phyloP scores from a whole-genome alignment of 2,113 vertebrate species.

The Oreochromis aureus region DNA sequence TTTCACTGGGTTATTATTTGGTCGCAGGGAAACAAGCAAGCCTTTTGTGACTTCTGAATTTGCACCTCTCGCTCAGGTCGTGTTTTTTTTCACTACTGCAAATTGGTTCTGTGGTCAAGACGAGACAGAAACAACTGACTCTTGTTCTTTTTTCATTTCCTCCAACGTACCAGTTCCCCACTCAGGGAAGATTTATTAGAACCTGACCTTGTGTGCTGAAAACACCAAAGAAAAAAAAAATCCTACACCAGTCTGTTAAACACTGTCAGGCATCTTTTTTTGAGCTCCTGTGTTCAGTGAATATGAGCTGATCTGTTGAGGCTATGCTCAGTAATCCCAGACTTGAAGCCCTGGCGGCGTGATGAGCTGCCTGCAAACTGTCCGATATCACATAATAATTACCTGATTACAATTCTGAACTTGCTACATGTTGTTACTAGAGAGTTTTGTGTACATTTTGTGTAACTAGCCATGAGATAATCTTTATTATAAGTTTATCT shows the following conservation, averaged over 20 bases:
- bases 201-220: conserved; percentile 13
- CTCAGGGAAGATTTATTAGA: conserved; percentile 2
- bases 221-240: not conserved
- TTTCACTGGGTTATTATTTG: conserved; percentile 13
- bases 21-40: not conserved
- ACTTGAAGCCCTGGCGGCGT: not conserved
- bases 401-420: not conserved
- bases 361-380: conserved; percentile 16
- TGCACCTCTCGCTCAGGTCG: not conserved
- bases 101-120: not conserved
- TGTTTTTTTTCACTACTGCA: not conserved
- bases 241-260: not conserved
- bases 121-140: conserved; percentile 5
- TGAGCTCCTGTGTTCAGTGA: not conserved
- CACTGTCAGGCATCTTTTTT: not conserved
- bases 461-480: not conserved
- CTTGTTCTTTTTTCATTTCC: not conserved
- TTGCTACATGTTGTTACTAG: conserved; percentile 13
- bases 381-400: not conserved
- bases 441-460: not conserved
- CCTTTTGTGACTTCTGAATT: not conserved
- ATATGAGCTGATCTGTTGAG: not conserved
- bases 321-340: not conserved
- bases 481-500: not conserved
- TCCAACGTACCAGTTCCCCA: conserved; percentile 27